Conservation (phyloP, 2,113 vertebrate species). For the Setophaga coronata region DNA sequence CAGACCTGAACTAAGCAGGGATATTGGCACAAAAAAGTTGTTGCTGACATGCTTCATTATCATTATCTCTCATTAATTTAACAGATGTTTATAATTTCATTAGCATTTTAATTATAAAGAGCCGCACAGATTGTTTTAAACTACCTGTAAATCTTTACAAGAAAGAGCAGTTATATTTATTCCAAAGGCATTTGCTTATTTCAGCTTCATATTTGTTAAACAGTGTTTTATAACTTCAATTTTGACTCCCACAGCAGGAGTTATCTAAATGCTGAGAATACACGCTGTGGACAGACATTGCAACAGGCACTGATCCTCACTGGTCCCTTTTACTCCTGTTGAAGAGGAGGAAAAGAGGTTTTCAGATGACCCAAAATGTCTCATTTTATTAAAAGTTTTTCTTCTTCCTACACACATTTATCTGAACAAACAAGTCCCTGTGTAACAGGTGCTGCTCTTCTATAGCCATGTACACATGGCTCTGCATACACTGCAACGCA, state of each 20-base stretch:
- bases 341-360: background rate
- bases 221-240: background rate
- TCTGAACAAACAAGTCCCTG: background rate
- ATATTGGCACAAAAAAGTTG: background rate
- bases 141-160: slow-evolving; percentile 16
- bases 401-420: background rate
- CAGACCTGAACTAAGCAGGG: slow-evolving; percentile 38
- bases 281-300: background rate
- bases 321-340: background rate
- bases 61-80: slow-evolving; percentile 43
- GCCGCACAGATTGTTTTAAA: slow-evolving; percentile 55
- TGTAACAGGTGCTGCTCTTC: background rate
- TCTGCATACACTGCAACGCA: background rate
- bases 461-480: accelerated
- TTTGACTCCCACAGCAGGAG: background rate
- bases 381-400: background rate
- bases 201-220: background rate
- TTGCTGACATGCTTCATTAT: slow-evolving; percentile 58
- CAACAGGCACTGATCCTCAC: background rate
- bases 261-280: background rate
- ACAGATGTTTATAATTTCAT: slow-evolving; percentile 74
- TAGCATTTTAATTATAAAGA: slow-evolving; percentile 69
- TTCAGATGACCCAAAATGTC: background rate
- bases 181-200: background rate
- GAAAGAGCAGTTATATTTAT: background rate